A percentile compares a stretch with the other conserved stretches of the same genome.
Evolutionary conservation across 35 echinoderm and acorn worm genomes (phyloP).

Genomic region (Diadema setosum): DNA sequence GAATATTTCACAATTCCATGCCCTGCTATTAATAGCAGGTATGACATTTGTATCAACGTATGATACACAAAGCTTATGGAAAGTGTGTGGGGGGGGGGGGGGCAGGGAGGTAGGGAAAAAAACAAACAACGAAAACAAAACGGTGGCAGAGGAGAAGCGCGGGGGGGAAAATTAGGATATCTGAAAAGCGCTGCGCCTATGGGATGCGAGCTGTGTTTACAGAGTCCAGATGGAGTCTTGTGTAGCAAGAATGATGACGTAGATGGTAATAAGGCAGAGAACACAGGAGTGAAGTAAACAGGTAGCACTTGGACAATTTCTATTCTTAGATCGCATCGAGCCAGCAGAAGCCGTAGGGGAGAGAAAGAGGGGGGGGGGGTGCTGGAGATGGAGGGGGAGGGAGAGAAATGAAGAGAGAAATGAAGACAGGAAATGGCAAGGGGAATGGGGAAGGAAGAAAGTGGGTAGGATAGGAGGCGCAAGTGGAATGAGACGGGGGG

Average conservation of each 20-base stretch:
- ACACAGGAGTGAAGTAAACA: conserved; percentile 8
- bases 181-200: neutral
- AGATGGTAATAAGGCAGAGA: conserved; percentile 8
- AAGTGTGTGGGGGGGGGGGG: neutral
- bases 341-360: neutral
- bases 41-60: neutral
- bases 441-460: neutral
- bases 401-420: neutral
- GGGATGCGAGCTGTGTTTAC: conserved; percentile 3
- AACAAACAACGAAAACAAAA: neutral
- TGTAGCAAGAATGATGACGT: conserved; percentile 2
- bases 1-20: neutral
- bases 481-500: neutral
- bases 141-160: neutral
- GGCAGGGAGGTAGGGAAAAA: neutral
- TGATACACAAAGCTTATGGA: neutral
- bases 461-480: neutral
- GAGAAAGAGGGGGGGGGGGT: neutral
- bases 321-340: neutral
- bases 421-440: neutral
- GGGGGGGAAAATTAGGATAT: neutral
- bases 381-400: neutral
- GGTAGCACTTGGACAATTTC: neutral
- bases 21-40: neutral
- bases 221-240: conserved; percentile 9